Base-by-base conservation (phyloP, 2,888 invertebrate species). In the Merodon equestris region DNA sequence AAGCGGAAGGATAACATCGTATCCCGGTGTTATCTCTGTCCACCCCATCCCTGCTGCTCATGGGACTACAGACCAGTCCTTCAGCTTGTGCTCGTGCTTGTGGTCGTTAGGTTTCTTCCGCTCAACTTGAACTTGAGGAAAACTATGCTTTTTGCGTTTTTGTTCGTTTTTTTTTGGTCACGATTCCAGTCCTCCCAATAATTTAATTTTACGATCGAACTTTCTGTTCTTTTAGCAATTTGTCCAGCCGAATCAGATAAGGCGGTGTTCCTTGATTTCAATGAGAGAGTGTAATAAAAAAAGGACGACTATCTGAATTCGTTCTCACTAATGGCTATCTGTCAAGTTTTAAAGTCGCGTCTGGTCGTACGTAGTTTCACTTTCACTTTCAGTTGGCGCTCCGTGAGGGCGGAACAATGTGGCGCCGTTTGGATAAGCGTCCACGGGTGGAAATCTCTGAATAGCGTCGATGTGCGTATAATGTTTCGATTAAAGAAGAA, bases 121-220 rank as follows among this genome's bases (percentile, higher is more conserved):
- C 73, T 77, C 72, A 77, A 77, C 77, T 77, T 77, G 77, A 77
- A 77, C 77, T 77, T 77, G 77, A 60, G 53, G 53, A 63, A 73
- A 77, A 77, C 77, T 77, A 73, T 72, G n/a, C 12, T 66, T 27
- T 36, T 44, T n/a, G n/a, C 19, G 34, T 47, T 47, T 54, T 53
- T 45, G 5, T 27, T 27, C 17, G 34, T 36, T 58, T 45, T n/a
- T 1, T 44, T 38, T 38, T 17, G 17, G 14, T 17, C 45, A 44
- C 72, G n/a, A n/a, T n/a, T n/a, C n/a, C n/a, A 72, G 38, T 68
- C 38, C 60, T 50, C 14, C 50, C 63, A 73, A 74, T 79, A 74
- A 79, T 79, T 79, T 79, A 68, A 79, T 74, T 79, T 79, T 56
- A 79, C 79, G 79, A 79, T 79, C 70, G 54, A 79, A 79, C 68